Evolutionary conservation across 2,797 vertebrate genomes (phyloP).

Genomic region (Rhinogobio ventralis): DNA sequence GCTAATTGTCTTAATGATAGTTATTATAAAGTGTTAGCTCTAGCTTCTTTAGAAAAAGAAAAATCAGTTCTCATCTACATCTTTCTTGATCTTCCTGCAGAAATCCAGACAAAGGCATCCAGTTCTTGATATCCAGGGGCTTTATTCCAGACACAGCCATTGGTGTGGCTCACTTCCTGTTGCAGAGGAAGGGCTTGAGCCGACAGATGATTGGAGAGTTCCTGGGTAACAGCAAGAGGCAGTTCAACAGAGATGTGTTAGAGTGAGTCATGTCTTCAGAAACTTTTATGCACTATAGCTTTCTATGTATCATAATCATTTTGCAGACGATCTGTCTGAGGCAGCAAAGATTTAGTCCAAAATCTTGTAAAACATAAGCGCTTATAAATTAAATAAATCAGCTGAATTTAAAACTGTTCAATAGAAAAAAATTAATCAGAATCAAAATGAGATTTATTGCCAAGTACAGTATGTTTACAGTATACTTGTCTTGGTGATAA

Average conservation of each 20-base stretch:
- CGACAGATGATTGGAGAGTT: constrained; percentile 99
- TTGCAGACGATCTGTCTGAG: background rate
- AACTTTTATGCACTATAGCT: background rate
- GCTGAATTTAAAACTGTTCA: background rate
- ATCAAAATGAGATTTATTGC: background rate
- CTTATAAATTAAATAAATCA: background rate
- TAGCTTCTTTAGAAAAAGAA: background rate
- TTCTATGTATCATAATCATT: background rate
- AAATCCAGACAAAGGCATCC: constrained; percentile 97
- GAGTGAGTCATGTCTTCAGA: constrained; percentile 73
- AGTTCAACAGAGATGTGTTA: constrained; percentile 95
- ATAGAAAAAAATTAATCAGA: background rate
- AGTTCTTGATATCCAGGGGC: constrained; percentile 96
- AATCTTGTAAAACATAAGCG: background rate
- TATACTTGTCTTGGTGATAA: background rate
- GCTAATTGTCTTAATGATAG: background rate
- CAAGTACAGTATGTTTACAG: background rate
- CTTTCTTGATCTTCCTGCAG: constrained; percentile 72
- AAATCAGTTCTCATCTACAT: background rate
- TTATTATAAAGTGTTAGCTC: background rate
- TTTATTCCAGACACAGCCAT: constrained; percentile 98
- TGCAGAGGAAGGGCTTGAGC: constrained; percentile 97
- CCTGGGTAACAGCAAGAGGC: constrained; percentile 97
- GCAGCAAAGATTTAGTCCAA: background rate
- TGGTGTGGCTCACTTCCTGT: constrained; percentile 95